Evolutionary conservation across 2,888 invertebrate genomes (phyloP).

Genomic region (Epirrhoe tristata): DNA sequence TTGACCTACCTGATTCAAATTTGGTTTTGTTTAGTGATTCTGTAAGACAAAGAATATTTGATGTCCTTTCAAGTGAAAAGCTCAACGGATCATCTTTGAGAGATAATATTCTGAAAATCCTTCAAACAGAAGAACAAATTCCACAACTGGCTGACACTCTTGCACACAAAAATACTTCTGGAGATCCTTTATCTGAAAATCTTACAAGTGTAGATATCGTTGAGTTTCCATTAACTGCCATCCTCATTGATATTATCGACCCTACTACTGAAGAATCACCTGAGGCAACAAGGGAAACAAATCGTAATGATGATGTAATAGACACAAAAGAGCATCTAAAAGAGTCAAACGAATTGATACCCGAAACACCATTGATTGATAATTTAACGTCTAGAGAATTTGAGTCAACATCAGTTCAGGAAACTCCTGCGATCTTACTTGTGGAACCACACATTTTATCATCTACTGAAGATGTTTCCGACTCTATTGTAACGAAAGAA

Average conservation of each 20-base stretch:
- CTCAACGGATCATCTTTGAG: conserved; percentile 5
- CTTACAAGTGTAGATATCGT: not conserved
- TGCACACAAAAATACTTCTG: not conserved
- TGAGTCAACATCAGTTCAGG: not conserved
- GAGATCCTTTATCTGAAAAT: not conserved
- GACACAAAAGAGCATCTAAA: not conserved
- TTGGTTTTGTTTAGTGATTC: conserved; percentile 2
- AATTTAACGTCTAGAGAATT: not conserved
- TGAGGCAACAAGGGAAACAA: not conserved
- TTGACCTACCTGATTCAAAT: not conserved
- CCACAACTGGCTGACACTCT: not conserved
- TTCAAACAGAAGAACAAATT: conserved; percentile 5
- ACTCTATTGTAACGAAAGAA: not conserved
- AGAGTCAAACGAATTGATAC: not conserved
- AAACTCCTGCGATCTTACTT: not conserved
- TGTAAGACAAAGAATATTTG: conserved; percentile 15
- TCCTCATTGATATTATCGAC: not conserved
- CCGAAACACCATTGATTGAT: not conserved
- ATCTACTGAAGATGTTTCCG: not conserved
- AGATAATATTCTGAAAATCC: conserved; percentile 18
- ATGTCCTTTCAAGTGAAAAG: conserved; percentile 13
- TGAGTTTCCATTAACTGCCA: not conserved
- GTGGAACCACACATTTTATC: not conserved
- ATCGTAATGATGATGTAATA: not conserved
- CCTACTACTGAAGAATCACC: not conserved